Evolutionary conservation across 2,797 vertebrate species (phyloP), one percentile per base, ranked within the genome.

Genomic region (Cynodonichthys magdalenae): DNA sequence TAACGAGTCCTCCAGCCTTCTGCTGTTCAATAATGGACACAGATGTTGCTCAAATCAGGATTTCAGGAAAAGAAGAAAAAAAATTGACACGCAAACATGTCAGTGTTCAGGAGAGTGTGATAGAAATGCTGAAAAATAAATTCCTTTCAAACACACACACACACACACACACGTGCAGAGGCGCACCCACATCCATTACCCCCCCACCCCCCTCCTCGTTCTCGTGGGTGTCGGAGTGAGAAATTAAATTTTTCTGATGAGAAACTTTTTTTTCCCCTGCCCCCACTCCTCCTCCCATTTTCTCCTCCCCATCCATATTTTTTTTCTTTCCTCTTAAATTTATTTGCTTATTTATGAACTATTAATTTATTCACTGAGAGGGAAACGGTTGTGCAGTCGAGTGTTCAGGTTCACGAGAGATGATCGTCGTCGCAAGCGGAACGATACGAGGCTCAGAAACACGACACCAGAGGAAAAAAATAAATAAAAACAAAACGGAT

Each of bases 211-310:
- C n/a, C 80, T 77, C 67, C 75, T 79, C 58, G n/a, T 80, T 89
- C 86, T 92, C 87, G 90, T 93, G 92, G 78, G 88, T 93, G 93
- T 91, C 91, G 87, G 89, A 93, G 92, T 94, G 93, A 93, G 92
- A 94, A 94, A 94, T 94, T 93, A 92, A 92, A 92, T 90, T 92
- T 93, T 93, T 92, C 91, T 91, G 92, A 94, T 92, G 91, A 92
- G 90, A 92, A 92, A 90, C 81, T 90, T 93, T 89, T 89, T 87
- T 24, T 24, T 24, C 24, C 24, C 83, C 87, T 83, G 64, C 78
- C 82, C 75, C 84, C 69, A 53, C 81, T 83, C 83, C 46, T 77
- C 83, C 80, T 83, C 83, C 71, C 69, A 79, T 77, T 73, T 81
- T 81, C 84, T 82, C 90, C 87, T 87, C 83, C 36, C 88, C 85